phyloP scores from a whole-genome alignment of 2,888 invertebrate genomes.

The Cheilosia grossa region DNA sequence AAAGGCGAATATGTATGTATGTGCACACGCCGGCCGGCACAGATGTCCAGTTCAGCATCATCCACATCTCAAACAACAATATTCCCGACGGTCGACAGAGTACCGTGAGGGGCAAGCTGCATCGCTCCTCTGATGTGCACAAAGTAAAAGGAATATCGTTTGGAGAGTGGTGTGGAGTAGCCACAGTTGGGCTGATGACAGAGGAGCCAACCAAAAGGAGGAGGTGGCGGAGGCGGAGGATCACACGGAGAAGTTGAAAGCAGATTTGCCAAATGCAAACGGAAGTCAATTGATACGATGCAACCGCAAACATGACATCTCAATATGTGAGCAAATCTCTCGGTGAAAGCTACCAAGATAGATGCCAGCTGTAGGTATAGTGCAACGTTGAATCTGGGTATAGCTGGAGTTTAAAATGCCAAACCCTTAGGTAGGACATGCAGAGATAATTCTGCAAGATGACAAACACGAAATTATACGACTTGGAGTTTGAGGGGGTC shows the following conservation, averaged over 20 bases:
- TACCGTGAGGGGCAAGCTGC: conserved; percentile 3
- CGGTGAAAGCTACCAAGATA: conserved; percentile 56
- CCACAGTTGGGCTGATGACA: conserved; percentile 25
- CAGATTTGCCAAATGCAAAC: conserved; percentile 70
- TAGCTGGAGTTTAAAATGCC: conserved; percentile 6
- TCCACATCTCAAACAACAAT: conserved; percentile 45
- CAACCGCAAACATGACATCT: conserved; percentile 70
- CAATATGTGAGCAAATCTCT: conserved; percentile 63
- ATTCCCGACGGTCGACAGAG: conserved; percentile 21
- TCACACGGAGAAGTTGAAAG: conserved; percentile 35
- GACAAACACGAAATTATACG: conserved; percentile 26
- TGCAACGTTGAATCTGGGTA: neutral
- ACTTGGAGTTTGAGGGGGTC: neutral
- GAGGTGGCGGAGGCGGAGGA: neutral
- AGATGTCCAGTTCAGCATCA: conserved; percentile 39
- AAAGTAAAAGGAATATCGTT: conserved; percentile 16
- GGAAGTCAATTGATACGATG: conserved; percentile 69
- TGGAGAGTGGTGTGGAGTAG: conserved; percentile 21
- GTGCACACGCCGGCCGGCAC: neutral
- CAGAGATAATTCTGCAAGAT: conserved; percentile 12
- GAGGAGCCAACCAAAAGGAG: neutral
- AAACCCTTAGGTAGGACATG: conserved; percentile 2
- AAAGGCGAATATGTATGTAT: conserved; percentile 13
- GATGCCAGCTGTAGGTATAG: neutral
- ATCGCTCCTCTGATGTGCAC: neutral